Evolutionary conservation across 2,888 invertebrate species (phyloP), one percentile per base, ranked within the genome.

Genomic region (Platynereis dumerilii): DNA sequence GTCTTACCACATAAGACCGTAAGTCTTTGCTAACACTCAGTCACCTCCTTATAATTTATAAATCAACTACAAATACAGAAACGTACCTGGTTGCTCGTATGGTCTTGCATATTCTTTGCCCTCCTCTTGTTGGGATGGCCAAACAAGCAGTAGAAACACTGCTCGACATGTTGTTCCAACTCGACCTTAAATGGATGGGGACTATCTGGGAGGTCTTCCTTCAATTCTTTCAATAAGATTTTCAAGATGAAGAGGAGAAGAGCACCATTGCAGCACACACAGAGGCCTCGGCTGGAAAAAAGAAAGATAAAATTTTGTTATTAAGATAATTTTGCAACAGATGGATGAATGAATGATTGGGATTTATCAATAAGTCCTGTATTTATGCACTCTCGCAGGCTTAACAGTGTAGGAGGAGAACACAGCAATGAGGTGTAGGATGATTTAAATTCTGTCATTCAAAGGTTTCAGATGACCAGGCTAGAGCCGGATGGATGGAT

Each of bases 81-180:
- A 22, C 17, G 26, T 53, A 71, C 71, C 57, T 65, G 69, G 34
- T 52, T 55, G 15, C 60, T 61, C 15, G 34, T 57, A 79, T 95
- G 95, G 75, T 93, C 93, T 57, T 88, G 87, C 24, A 93, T 84
- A 82, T 91, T 87, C 64, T 88, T 85, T 17, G 86, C 87, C 78
- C 88, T 89, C 67, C 76, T 75, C 66, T 79, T 81, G 70, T 75
- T 80, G 1, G 83, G 83, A 72, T 83, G 81, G 22, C 79, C 78
- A 82, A 91, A 96, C 1, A 96, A 86, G 81, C 96, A 96, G 82
- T 89, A 94, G 66, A 91, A 87, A 68, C 90, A 88, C 85, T 96
- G 96, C 78, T 96, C 96, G 78, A 95, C 87, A 72, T 91, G 89
- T 73, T 91, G 90, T 66, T 88, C 89, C 1, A 94, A 87, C 78